These are phyloP conservation scores for Macrosiphum euphorbiae DNA, from an alignment of 2,888 invertebrate genomes.

Conservation along the genomic window DNA sequence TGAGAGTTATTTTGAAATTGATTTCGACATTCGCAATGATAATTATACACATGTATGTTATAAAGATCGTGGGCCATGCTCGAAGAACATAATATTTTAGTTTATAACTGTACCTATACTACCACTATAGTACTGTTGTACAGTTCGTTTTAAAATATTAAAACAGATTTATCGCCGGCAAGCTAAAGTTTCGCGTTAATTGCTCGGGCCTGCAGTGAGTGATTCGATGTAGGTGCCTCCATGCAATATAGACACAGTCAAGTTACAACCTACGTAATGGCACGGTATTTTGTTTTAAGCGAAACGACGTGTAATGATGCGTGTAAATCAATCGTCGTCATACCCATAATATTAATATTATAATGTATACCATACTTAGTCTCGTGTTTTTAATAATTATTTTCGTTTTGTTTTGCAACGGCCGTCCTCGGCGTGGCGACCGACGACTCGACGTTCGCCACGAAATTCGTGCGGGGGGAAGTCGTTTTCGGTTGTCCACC, in stretches of 20 bases:
- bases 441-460: background rate
- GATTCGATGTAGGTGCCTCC: background rate
- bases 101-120: background rate
- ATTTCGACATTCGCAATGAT: background rate
- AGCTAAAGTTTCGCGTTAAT: background rate
- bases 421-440: background rate
- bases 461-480: conserved; percentile 17
- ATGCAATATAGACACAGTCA: background rate
- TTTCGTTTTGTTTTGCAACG: background rate
- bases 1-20: background rate
- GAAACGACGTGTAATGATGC: background rate
- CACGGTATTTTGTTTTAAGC: background rate
- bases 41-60: background rate
- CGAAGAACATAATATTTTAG: background rate
- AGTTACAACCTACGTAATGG: background rate
- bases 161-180: background rate
- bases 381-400: background rate
- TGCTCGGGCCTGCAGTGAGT: background rate
- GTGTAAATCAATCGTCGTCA: conserved; percentile 20
- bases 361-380: background rate
- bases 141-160: background rate
- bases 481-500: conserved; percentile 45
- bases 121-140: background rate
- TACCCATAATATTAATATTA: background rate
- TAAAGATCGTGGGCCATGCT: background rate